Percentiles rank a stretch among this genome's conserved stretches.
Evolutionary conservation across 2,113 vertebrate species (phyloP).

Genomic region (Petrocephalus microphthalmus): DNA sequence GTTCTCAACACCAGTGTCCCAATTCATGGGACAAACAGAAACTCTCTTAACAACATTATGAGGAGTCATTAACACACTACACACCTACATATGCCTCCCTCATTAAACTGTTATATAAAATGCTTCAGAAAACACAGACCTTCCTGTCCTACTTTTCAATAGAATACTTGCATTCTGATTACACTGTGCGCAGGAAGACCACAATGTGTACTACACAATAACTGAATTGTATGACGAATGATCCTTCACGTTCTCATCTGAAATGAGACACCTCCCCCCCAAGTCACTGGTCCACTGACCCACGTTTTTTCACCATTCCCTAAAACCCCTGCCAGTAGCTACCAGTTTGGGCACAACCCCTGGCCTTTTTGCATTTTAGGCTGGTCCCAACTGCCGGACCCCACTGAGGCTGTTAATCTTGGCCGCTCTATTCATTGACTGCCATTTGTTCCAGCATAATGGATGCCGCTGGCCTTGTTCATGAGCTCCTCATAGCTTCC

Average conservation of each 20-base stretch:
- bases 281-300: background rate
- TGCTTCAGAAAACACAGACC: background rate
- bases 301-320: background rate
- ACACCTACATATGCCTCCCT: background rate
- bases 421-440: constrained; percentile 23
- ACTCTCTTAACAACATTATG: background rate
- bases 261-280: constrained; percentile 18
- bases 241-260: constrained; percentile 27
- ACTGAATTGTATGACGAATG: constrained; percentile 28
- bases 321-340: background rate
- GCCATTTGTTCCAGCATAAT: constrained; percentile 32
- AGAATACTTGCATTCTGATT: background rate
- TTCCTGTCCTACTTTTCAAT: background rate
- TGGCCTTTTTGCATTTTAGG: constrained; percentile 22
- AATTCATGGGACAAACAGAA: background rate
- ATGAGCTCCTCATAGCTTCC: constrained; percentile 30
- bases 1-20: background rate
- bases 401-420: constrained; percentile 37
- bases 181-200: constrained; percentile 7
- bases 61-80: background rate
- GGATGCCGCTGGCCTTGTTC: constrained; percentile 32
- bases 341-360: constrained; percentile 18
- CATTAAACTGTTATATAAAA: background rate
- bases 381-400: constrained; percentile 26
- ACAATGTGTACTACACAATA: constrained; percentile 15